Base-by-base conservation (phyloP, 2,797 vertebrate genomes). In the Clarias laeviceps region DNA sequence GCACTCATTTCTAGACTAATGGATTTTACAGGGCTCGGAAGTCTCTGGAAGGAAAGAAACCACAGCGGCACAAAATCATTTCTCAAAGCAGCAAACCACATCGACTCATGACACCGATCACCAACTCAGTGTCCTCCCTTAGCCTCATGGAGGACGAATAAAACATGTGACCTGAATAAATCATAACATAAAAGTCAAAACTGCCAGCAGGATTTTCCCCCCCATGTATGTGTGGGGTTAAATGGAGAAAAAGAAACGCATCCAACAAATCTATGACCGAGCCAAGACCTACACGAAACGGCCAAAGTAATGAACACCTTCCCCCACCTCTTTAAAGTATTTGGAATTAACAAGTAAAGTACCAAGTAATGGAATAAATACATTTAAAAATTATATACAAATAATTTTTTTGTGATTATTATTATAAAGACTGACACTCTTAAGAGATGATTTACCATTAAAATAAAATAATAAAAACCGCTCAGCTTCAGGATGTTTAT, bases 141-240 rank as follows among this genome's bases (percentile, higher is more conserved):
- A 45, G 24, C 22, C 78, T 68, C 32, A 40, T 57, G 20, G 7
- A 27, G 56, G 18, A 74, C 59, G 65, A 69, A 34, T 88, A 89
- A 88, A 89, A 90, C 88, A 91, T 90, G 77, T 91, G 89, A 91
- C 32, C 0, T 54, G 72, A 64, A 56, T 62, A 82, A 78, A 82
- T 77, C 54, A 34, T n/a, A 50, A 89, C 84, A 92, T 85, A 89
- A 84, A 84, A 88, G 77, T 17, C 83, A 88, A 91, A 90, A 91
- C 37, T 90, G 90, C 88, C 84, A 92, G 82, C 20, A 64, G 86
- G 86, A 91, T 91, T 91, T 94, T 90, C 87, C 86, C 80, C 87
- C 86, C 80, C 85, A 84, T 85, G 88, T 89, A 80, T 85, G 84
- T 82, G 84, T 73, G 88, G 84, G 54, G 29, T 77, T 89, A 88